phyloP scores from a whole-genome alignment of 2,797 vertebrate genomes.

The Gymnoscopelus microlampas region DNA sequence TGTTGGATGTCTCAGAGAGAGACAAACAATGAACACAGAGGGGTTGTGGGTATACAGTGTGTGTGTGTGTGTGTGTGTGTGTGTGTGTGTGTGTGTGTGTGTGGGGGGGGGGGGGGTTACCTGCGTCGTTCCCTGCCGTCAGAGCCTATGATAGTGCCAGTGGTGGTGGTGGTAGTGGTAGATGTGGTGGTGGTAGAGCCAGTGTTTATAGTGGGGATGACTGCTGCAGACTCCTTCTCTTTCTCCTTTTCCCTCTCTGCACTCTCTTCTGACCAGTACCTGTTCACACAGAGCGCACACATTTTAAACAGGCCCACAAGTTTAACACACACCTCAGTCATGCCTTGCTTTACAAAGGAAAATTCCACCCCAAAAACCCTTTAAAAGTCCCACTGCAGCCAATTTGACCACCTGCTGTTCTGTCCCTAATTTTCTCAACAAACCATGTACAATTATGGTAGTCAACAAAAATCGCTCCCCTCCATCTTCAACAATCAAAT shows the following conservation, averaged over 20 bases:
- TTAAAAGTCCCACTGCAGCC: too few relatives aligned
- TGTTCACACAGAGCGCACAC: conserved; percentile 52
- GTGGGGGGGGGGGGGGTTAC: conserved; percentile 77
- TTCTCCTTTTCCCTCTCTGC: conserved; percentile 93
- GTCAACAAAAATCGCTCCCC: too few relatives aligned
- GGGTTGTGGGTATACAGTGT: too few relatives aligned
- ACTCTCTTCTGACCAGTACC: conserved; percentile 98
- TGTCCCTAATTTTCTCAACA: too few relatives aligned
- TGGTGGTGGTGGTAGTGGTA: conserved; percentile 85
- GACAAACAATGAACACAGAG: not conserved
- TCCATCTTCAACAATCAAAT: too few relatives aligned
- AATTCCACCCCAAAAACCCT: too few relatives aligned
- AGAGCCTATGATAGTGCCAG: conserved; percentile 88
- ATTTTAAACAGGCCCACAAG: not conserved
- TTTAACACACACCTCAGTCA: not conserved
- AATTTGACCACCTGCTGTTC: too few relatives aligned
- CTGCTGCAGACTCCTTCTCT: conserved; percentile 92
- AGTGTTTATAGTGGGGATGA: conserved; percentile 96
- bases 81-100: not conserved
- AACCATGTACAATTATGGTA: too few relatives aligned
- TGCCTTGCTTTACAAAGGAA: too few relatives aligned
- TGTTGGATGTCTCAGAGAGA: too few relatives aligned
- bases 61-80: not conserved
- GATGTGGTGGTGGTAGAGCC: conserved; percentile 79
- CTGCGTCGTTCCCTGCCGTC: conserved; percentile 96